These are phyloP conservation scores for Laodelphax striatellus DNA, from an alignment of 1,140 invertebrate genomes.

Conservation along the genomic window DNA sequence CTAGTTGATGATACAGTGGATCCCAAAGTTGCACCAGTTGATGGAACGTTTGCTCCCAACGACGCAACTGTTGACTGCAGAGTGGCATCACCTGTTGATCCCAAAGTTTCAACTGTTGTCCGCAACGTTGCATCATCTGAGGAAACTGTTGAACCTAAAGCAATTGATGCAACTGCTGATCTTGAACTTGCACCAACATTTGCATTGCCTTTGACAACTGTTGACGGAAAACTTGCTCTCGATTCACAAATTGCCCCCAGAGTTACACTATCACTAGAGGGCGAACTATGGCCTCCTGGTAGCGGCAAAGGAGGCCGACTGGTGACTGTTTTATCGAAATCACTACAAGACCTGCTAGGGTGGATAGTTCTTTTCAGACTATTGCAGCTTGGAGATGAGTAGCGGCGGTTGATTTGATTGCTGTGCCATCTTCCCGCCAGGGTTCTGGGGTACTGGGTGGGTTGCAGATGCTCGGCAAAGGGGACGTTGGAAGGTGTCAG, in stretches of 20 bases:
- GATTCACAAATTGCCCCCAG: constrained; percentile 4
- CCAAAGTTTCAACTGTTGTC: not conserved
- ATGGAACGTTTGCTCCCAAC: too few species aligned
- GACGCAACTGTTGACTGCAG: not conserved
- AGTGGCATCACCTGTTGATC: not conserved
- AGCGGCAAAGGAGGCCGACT: constrained; percentile 1
- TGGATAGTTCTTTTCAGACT: not conserved
- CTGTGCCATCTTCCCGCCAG: constrained; percentile 5
- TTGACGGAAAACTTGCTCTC: constrained; percentile 3
- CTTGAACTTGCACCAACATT: not conserved
- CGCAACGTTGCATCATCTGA: not conserved
- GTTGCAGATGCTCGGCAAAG: constrained; percentile 9
- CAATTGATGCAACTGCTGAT: not conserved
- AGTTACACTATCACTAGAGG: constrained; percentile 17
- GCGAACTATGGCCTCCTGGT: not conserved
- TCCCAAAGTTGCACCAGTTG: too few species aligned
- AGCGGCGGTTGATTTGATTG: constrained; percentile 7
- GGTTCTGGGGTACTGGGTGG: constrained; percentile 1
- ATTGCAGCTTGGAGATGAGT: constrained; percentile 12
- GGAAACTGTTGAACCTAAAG: not conserved
- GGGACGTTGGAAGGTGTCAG: constrained; percentile 11
- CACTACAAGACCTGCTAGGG: not conserved
- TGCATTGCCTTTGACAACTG: not conserved
- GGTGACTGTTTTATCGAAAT: constrained; percentile 2
- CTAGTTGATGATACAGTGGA: too few species aligned